Evolutionary conservation across 2,113 vertebrate genomes (phyloP), one percentile per base, ranked within the genome.

Genomic region (Tetraodon nigroviridis): DNA sequence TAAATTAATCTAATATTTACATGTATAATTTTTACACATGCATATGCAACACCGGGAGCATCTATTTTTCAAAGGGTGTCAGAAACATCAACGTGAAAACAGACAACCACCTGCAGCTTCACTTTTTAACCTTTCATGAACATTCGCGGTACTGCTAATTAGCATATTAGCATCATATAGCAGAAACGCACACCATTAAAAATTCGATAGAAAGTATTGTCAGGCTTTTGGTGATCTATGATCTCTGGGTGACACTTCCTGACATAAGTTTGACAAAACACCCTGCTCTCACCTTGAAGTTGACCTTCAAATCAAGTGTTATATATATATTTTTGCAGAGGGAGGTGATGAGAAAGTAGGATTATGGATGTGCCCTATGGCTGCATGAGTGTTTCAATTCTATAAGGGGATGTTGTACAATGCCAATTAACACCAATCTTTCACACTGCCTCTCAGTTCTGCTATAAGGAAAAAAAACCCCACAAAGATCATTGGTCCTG

Each of bases 361-460:
- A 52, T 51, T 24, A 40, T 57, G 60, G 66, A 66, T 58, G 48
- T 46, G 42, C 60, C 61, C 67, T 22, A 48, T 51, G 62, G 53
- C 68, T 61, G 51, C 10, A 49, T 12, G 20, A 55, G 51, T 53
- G 53, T 29, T 41, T 29, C 18, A 5, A 45, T 71, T 70, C 50
- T 47, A 66, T 50, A 37, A 66, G 37, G 45, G 58, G 53, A 53
- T 61, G 55, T 55, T 58, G 40, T 22, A 58, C 45, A 58, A 54
- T 58, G 55, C 56, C 54, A 75, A 66, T 79, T 81, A 67, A 57
- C 46, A 27, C 17, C 58, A 53, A 74, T 59, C 69, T 17, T 75
- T 54, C 21, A 32, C 18, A 52, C 50, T 29, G 61, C 6, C 8
- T 51, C 41, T 20, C 44, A 13, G 15, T 21, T 51, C 51, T 55